These are phyloP conservation scores for Acanthurus leucopareius DNA, from an alignment of 2,797 vertebrate species.

Conservation along the genomic window DNA sequence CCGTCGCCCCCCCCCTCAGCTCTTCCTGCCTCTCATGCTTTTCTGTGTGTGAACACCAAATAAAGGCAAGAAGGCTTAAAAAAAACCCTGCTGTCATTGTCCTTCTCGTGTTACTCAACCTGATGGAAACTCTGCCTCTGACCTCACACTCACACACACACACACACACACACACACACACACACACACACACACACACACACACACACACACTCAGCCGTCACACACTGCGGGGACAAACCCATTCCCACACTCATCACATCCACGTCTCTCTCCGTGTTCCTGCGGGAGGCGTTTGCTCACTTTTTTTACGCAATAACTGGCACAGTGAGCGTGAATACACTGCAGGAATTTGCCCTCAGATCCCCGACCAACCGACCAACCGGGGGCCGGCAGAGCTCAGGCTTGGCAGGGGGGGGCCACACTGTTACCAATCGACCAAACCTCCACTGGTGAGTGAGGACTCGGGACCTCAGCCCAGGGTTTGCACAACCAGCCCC, in stretches of 20 bases:
- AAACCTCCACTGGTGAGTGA: conserved; percentile 14
- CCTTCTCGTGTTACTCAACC: conserved; percentile 18
- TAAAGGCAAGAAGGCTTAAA: conserved; percentile 3
- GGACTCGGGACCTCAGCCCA: conserved; percentile 1
- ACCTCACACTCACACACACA: not conserved
- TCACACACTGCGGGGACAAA: conserved; percentile 1
- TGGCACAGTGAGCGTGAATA: conserved; percentile 63
- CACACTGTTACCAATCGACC: not conserved
- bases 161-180: no score
- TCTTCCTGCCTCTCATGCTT: not conserved
- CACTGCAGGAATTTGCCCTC: conserved; percentile 69
- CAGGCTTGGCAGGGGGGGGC: conserved; percentile 22
- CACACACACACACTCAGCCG: not conserved
- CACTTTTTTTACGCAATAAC: conserved; percentile 67
- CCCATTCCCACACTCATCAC: conserved; percentile 61
- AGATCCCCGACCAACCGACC: conserved; percentile 34
- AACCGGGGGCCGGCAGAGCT: conserved; percentile 13
- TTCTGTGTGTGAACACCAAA: not conserved
- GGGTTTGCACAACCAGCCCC: conserved; percentile 43
- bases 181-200: no score
- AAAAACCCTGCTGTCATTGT: not conserved
- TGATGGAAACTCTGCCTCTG: conserved; percentile 1
- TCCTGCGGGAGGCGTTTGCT: conserved; percentile 38
- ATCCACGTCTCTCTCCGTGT: conserved; percentile 16
- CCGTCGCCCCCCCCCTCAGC: not conserved